phyloP scores from a whole-genome alignment of 2,113 vertebrate species.

The Cygnus atratus region DNA sequence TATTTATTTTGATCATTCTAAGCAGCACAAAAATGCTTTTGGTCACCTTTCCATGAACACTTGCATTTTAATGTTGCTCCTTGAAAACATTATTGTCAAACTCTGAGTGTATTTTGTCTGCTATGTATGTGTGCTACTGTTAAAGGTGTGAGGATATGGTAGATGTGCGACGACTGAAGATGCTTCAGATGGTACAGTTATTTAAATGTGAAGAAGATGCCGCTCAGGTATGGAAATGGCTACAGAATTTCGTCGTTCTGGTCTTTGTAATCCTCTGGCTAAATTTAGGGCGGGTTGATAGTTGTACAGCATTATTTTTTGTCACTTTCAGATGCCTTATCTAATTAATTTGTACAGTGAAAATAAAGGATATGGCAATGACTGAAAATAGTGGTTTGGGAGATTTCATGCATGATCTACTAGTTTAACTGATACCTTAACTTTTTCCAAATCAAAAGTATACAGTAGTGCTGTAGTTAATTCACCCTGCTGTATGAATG shows the following conservation, averaged over 20 bases:
- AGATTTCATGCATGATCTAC: not conserved
- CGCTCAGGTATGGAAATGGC: constrained; percentile 78
- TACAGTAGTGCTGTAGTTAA: not conserved
- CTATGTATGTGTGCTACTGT: not conserved
- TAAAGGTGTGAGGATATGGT: constrained; percentile 93
- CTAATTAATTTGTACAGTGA: not conserved
- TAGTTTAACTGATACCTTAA: not conserved
- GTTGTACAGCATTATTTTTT: not conserved
- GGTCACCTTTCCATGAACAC: not conserved
- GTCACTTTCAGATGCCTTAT: not conserved
- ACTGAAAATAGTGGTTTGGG: not conserved
- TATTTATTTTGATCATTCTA: not conserved
- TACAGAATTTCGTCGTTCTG: not conserved
- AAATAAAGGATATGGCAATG: not conserved
- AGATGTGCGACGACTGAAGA: constrained; percentile 92
- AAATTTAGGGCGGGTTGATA: not conserved
- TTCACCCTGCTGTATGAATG: not conserved
- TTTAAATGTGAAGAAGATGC: constrained; percentile 99
- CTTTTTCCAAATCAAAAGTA: not conserved
- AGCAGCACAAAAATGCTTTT: not conserved
- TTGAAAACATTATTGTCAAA: not conserved
- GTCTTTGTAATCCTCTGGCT: not conserved
- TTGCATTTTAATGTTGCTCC: not conserved
- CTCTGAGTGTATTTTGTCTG: not conserved
- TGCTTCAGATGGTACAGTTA: constrained; percentile 99